Evolutionary conservation across 2,113 vertebrate species (phyloP).

Genomic region (Mola mola): DNA sequence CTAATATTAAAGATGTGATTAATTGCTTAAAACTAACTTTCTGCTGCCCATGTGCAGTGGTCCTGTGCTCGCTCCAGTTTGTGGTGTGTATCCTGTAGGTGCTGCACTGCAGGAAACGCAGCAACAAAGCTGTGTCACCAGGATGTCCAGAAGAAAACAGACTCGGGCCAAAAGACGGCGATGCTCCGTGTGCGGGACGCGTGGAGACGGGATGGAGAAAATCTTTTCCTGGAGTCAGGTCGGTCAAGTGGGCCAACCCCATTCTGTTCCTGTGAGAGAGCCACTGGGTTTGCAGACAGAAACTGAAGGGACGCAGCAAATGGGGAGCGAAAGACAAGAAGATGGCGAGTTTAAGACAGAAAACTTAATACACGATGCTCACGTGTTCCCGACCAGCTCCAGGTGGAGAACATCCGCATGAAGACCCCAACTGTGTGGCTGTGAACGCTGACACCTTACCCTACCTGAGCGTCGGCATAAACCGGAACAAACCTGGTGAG

Average conservation of each 20-base stretch:
- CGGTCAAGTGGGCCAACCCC: conserved; percentile 69
- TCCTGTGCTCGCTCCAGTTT: conserved; percentile 64
- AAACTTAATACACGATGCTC: neutral
- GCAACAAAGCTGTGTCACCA: conserved; percentile 55
- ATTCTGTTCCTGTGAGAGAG: conserved; percentile 3
- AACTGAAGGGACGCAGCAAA: neutral
- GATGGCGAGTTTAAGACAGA: neutral
- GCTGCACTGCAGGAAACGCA: conserved; percentile 61
- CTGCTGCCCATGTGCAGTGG: conserved; percentile 44
- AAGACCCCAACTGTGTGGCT: neutral
- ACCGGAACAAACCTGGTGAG: conserved; percentile 1
- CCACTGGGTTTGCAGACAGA: neutral
- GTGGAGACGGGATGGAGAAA: neutral
- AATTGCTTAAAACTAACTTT: neutral
- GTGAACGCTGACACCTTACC: conserved; percentile 49
- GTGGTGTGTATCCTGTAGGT: conserved; percentile 53
- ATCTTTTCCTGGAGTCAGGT: conserved; percentile 53
- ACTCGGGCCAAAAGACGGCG: neutral
- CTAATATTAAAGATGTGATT: no score
- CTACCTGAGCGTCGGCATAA: conserved; percentile 76
- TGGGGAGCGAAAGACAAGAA: neutral
- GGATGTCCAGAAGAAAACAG: conserved; percentile 2
- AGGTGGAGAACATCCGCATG: neutral
- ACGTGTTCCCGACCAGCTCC: neutral
- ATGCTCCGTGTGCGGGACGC: neutral